Conservation (phyloP, 1,140 invertebrate species). For the Bombyx mori region DNA sequence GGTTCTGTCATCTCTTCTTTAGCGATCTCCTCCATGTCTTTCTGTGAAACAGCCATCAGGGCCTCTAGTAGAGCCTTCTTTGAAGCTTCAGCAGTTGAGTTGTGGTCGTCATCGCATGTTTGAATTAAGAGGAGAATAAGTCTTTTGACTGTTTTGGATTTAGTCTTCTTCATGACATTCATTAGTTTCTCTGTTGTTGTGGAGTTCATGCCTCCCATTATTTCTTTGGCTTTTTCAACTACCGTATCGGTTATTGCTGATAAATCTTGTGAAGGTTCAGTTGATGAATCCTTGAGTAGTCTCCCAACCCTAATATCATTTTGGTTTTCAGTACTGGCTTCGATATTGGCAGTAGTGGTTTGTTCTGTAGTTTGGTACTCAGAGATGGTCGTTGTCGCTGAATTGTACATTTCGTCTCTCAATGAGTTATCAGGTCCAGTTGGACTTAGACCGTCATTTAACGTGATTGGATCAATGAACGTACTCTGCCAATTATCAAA, state of each 20-base stretch:
- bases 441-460: slow-evolving; percentile 76
- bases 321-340: slow-evolving; percentile 29
- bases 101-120: slow-evolving; percentile 80
- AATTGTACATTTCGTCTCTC: slow-evolving; percentile 15
- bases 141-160: slow-evolving; percentile 81
- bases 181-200: slow-evolving; percentile 81
- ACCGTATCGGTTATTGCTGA: slow-evolving; percentile 70
- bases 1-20: slow-evolving; percentile 44
- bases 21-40: slow-evolving; percentile 65
- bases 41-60: slow-evolving; percentile 74
- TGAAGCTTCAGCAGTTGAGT: slow-evolving; percentile 76
- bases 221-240: slow-evolving; percentile 77
- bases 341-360: slow-evolving; percentile 33
- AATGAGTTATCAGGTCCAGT: slow-evolving; percentile 23
- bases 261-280: slow-evolving; percentile 48
- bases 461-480: slow-evolving; percentile 78
- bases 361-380: slow-evolving; percentile 32
- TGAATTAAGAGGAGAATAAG: slow-evolving; percentile 82
- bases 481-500: slow-evolving; percentile 75
- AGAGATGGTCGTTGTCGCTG: slow-evolving; percentile 21
- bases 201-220: slow-evolving; percentile 82
- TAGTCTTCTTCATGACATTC: slow-evolving; percentile 85
- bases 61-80: slow-evolving; percentile 77
- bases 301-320: slow-evolving; percentile 38
- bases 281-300: slow-evolving; percentile 42